Evolutionary conservation across 2,797 vertebrate genomes (phyloP), one percentile per base, ranked within the genome.

Genomic region (Xenentodon cancila): DNA sequence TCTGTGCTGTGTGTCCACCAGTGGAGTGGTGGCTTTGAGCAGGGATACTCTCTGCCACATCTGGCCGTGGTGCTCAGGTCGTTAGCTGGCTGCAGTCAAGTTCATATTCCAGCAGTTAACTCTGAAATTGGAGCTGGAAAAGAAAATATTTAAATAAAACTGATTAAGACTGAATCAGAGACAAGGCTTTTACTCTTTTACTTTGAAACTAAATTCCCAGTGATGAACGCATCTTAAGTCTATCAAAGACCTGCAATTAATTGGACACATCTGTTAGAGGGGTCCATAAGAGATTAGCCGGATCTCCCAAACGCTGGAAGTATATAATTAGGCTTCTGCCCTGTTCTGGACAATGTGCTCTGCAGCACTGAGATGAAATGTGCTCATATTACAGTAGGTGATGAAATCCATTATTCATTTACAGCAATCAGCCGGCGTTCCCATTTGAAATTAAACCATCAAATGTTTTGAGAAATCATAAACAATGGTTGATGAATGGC

Each of bases 201-300:
- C 75, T 90, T 86, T 87, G 77, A 91, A 89, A 88, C 79, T 22
- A 61, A 85, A 90, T 83, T 89, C 89, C 84, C 88, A 84, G 66
- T 77, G 79, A 73, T 49, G 59, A 64, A 42, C 4, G 47, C 80
- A 75, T 84, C 76, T 76, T 75, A 84, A 81, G 73, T 78, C 75
- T 71, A 87, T 91, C 86, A 92, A 91, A 91, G 80, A 75, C 64
- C 56, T 52, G 68, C 47, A 63, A 86, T 91, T 92, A 92, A 92
- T 89, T 88, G 84, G 86, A 81, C 74, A 85, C 87, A 91, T 91
- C 86, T 91, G 83, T 84, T 82, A 69, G 57, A 88, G 74, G 75
- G 85, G 72, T 68, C 77, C 82, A 80, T 74, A 61, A 79, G 85
- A 83, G 77, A 89, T 90, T 86, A 87, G 58, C 54, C 48, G n/a